Percentiles rank a stretch among this genome's conserved stretches.
Evolutionary conservation across 2,888 invertebrate genomes (phyloP).

Genomic region (Lamellibrachia columna): DNA sequence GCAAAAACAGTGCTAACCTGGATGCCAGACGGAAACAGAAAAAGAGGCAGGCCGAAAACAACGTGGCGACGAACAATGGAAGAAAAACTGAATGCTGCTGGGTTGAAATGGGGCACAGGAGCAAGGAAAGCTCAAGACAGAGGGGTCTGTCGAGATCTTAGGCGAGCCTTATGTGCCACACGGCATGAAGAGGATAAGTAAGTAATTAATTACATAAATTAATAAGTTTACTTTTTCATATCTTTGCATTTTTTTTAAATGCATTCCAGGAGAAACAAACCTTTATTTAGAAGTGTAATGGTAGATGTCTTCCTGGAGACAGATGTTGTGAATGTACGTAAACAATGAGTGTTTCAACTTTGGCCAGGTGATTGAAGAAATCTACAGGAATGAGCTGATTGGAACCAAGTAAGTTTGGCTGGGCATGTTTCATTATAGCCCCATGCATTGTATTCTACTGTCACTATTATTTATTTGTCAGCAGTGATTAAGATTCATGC

Average conservation of each 20-base stretch:
- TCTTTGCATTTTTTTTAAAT: background rate
- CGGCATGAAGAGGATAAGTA: no score
- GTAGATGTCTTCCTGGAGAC: background rate
- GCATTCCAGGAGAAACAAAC: background rate
- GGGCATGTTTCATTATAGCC: conserved; percentile 35
- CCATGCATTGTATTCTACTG: conserved; percentile 45
- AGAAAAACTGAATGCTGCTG: no score
- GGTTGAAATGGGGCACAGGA: no score
- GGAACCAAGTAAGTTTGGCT: conserved; percentile 76
- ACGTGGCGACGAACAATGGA: no score
- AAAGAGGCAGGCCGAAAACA: no score
- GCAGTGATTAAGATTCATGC: background rate
- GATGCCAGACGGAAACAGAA: no score
- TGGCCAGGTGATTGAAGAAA: conserved; percentile 80
- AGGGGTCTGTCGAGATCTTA: no score
- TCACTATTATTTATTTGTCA: conserved; percentile 21
- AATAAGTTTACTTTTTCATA: background rate
- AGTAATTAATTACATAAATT: background rate
- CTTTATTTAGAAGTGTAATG: background rate
- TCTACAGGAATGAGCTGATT: conserved; percentile 87
- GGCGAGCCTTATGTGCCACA: no score
- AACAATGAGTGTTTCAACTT: background rate
- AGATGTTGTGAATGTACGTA: background rate
- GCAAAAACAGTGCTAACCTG: no score
- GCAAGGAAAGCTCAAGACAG: no score